These are phyloP conservation scores for Drosophila yooni DNA, from an alignment of 2,888 invertebrate species.

Conservation along the genomic window DNA sequence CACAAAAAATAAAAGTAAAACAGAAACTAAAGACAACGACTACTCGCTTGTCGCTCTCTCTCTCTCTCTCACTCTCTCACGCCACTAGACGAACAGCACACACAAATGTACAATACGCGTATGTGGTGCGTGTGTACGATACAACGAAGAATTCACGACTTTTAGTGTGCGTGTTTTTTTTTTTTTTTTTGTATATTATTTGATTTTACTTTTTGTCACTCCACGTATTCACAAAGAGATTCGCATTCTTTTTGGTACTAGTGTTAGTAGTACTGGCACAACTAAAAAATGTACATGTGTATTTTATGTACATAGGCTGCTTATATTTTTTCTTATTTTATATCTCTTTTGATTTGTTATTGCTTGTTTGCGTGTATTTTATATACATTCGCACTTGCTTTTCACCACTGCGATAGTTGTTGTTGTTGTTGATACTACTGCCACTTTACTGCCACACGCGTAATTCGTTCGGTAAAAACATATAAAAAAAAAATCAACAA, in stretches of 20 bases:
- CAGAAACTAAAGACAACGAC: slow-evolving; percentile 57
- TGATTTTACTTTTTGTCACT: slow-evolving; percentile 64
- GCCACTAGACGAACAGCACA: slow-evolving; percentile 41
- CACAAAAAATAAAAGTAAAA: slow-evolving; percentile 48
- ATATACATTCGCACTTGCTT: slow-evolving; percentile 47
- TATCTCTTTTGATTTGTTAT: slow-evolving; percentile 45
- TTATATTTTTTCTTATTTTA: slow-evolving; percentile 22
- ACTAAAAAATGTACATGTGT: slow-evolving; percentile 46
- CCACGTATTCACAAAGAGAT: slow-evolving; percentile 76
- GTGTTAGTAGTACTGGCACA: slow-evolving; percentile 55
- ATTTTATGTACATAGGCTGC: slow-evolving; percentile 43
- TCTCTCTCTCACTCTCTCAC: slow-evolving; percentile 14
- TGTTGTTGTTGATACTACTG: slow-evolving; percentile 39
- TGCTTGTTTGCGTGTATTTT: slow-evolving; percentile 46
- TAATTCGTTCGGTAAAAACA: slow-evolving; percentile 39
- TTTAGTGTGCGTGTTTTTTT: slow-evolving; percentile 53
- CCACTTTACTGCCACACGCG: slow-evolving; percentile 51
- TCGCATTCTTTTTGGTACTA: slow-evolving; percentile 61
- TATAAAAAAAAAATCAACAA: slow-evolving; percentile 50
- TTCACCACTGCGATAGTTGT: slow-evolving; percentile 46
- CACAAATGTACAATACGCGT: slow-evolving; percentile 23
- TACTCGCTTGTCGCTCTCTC: slow-evolving; percentile 18
- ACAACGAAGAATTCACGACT: slow-evolving; percentile 73
- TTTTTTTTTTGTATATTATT: slow-evolving; percentile 28
- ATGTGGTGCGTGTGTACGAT: slow-evolving; percentile 29